Evolutionary conservation across 2,888 invertebrate genomes (phyloP).

Genomic region (Chromoteleia sp.): DNA sequence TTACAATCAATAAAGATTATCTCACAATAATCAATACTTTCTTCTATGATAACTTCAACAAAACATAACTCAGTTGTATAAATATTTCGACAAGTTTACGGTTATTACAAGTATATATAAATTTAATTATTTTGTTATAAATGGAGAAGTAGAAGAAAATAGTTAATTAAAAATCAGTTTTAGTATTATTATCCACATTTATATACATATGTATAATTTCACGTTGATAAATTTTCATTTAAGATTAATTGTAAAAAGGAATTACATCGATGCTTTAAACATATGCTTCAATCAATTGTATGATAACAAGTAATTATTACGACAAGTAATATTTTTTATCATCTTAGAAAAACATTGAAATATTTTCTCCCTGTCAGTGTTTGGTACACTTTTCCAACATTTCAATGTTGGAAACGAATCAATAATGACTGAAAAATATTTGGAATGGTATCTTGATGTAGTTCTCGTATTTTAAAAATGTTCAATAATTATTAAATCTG

Average conservation of each 20-base stretch:
- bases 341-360: slow-evolving; percentile 44
- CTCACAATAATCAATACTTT: neutral
- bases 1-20: neutral
- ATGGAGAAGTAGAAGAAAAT: neutral
- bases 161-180: no score
- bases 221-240: neutral
- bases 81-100: neutral
- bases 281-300: slow-evolving; percentile 30
- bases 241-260: slow-evolving; percentile 9
- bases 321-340: slow-evolving; percentile 46
- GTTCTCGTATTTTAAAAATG: no score
- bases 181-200: no score
- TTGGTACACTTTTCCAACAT: slow-evolving; percentile 51
- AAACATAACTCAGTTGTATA: neutral
- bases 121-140: neutral
- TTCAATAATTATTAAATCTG: no score
- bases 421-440: no score
- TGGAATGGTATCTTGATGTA: no score
- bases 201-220: no score
- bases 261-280: slow-evolving; percentile 26
- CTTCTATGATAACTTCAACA: neutral
- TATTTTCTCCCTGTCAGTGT: slow-evolving; percentile 22
- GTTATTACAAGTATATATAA: neutral
- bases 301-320: slow-evolving; percentile 30
- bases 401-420: no score